Conservation (phyloP, 2,888 invertebrate genomes). For the Drosophila crucigera region DNA sequence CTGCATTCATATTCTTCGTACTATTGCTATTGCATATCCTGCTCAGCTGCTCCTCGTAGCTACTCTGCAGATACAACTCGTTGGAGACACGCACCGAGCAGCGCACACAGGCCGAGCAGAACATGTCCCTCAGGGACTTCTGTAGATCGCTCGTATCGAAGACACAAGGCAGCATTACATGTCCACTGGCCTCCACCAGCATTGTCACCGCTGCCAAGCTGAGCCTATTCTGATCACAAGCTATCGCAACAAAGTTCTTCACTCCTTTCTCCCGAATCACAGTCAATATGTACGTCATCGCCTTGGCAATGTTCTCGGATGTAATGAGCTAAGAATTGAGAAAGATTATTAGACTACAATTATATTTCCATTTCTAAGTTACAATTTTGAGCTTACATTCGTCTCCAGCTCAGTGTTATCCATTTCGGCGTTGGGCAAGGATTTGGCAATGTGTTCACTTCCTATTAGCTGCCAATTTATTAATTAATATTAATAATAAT, state of each 20-base stretch:
- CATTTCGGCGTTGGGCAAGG: constrained; percentile 4
- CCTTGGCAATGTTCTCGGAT: constrained; percentile 41
- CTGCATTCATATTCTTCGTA: constrained; percentile 38
- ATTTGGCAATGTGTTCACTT: constrained; percentile 35
- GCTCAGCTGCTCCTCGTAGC: constrained; percentile 38
- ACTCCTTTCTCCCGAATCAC: constrained; percentile 19
- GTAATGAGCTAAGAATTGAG: constrained; percentile 24
- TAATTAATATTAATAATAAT: not conserved
- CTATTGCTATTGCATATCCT: constrained; percentile 30
- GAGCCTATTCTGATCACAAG: constrained; percentile 35
- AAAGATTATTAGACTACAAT: not conserved
- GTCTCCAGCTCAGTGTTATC: constrained; percentile 20
- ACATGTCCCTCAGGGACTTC: constrained; percentile 37
- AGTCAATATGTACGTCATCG: constrained; percentile 28
- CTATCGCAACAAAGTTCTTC: constrained; percentile 39
- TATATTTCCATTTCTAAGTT: not conserved
- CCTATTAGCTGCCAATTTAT: constrained; percentile 19
- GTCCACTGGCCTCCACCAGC: constrained; percentile 19
- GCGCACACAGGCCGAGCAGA: constrained; percentile 39
- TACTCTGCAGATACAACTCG: constrained; percentile 17
- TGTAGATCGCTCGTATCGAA: constrained; percentile 38
- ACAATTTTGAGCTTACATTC: constrained; percentile 28
- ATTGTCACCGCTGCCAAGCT: constrained; percentile 19
- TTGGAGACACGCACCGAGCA: constrained; percentile 27
- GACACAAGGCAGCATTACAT: constrained; percentile 25